Evolutionary conservation across 2,888 invertebrate species (phyloP), one percentile per base, ranked within the genome.

Genomic region (Abrostola triplasia): DNA sequence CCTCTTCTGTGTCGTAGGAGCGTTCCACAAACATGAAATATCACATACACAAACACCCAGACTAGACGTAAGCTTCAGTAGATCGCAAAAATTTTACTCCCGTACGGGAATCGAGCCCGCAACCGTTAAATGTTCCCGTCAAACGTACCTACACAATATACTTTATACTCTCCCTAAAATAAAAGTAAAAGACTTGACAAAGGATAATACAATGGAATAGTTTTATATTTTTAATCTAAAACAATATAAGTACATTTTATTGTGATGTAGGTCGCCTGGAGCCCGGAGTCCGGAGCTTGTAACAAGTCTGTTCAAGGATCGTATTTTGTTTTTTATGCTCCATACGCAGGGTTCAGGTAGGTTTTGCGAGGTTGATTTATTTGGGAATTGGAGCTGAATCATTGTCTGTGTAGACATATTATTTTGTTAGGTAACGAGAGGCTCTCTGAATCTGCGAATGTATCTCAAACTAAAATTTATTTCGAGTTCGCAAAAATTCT

Each of bases 171-270:
- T 44, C 7, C 44, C 12, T 12, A 13, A 12, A 44, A 13, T 44
- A 44, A 44, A 44, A 44, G 7, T 13, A 12, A 8, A 44, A 42
- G 12, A 12, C 12, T 13, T 13, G 12, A 12, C 44, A 12, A 70
- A 71, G 74, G 53, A 50, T 52, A 47, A 59, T 42, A 64, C 53
- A 69, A 52, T 55, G 42, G 60, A 75, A 70, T 75, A 64, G 71
- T 72, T 72, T 70, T 56, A 64, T 41, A 70, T 63, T 54, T 70
- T 59, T 74, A 75, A 64, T 75, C 56, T 70, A 35, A 11, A 54
- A 59, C 47, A 59, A 59, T 57, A 48, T 42, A 11, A 10, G 47
- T 48, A 54, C 50, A 48, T 64, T 59, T 63, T 59, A 64, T 60
- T 60, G 24, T 58, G 69, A 74, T 37, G 53, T 47, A 24, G 64